Evolutionary conservation across 2,888 invertebrate genomes (phyloP).

Genomic region (Parasteatoda lunata): DNA sequence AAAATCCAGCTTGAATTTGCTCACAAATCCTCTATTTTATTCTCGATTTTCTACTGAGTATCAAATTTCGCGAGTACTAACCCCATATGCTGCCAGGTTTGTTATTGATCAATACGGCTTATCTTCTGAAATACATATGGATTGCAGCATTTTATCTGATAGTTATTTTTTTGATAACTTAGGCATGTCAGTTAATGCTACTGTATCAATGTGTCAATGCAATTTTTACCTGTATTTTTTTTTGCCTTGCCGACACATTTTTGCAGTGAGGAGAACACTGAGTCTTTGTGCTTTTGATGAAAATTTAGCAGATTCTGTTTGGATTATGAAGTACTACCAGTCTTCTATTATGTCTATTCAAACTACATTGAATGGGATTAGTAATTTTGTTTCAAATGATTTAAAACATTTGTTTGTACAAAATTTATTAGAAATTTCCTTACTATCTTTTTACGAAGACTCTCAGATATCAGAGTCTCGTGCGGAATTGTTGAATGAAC

Average conservation of each 20-base stretch:
- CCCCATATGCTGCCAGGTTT: constrained; percentile 53
- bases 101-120: constrained; percentile 52
- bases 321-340: constrained; percentile 54
- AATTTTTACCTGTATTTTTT: constrained; percentile 39
- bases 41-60: constrained; percentile 50
- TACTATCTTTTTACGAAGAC: not conserved
- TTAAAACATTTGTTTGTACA: constrained; percentile 9
- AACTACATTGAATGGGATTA: not conserved
- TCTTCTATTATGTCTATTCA: constrained; percentile 22
- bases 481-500: constrained; percentile 21
- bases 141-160: constrained; percentile 30
- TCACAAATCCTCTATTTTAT: constrained; percentile 21
- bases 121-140: constrained; percentile 43
- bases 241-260: constrained; percentile 58
- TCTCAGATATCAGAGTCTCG: constrained; percentile 22
- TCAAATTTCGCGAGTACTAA: constrained; percentile 51
- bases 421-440: constrained; percentile 18
- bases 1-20: constrained; percentile 16
- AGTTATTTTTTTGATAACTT: constrained; percentile 49
- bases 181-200: constrained; percentile 33
- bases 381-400: not conserved
- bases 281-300: constrained; percentile 40
- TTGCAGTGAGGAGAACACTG: constrained; percentile 49
- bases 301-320: constrained; percentile 10
- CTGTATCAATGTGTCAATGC: constrained; percentile 42